These are phyloP conservation scores for Chrosomus eos DNA, from an alignment of 2,797 vertebrate species.

Conservation along the genomic window DNA sequence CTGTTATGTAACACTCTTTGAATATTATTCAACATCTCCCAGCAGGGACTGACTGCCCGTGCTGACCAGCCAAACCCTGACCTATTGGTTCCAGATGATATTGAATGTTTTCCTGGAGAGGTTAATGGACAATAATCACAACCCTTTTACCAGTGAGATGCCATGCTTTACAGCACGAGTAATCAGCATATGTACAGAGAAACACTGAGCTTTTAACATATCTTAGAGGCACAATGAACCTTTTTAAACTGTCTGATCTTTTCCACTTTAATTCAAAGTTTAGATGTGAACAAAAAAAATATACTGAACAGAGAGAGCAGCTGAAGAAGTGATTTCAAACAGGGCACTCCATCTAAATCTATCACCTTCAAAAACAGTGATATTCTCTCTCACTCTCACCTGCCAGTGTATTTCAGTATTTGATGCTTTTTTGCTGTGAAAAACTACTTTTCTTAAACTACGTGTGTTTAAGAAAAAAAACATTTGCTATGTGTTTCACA, in stretches of 20 bases:
- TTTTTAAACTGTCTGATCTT: conserved; percentile 64
- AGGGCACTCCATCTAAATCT: conserved; percentile 9
- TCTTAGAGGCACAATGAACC: conserved; percentile 45
- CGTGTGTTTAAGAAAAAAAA: background rate
- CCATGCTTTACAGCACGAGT: conserved; percentile 16
- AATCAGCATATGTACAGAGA: background rate
- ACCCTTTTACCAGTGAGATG: conserved; percentile 3
- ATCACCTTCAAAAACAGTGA: conserved; percentile 3
- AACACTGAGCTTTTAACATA: conserved; percentile 29
- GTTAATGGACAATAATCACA: conserved; percentile 30
- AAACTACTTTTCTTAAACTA: background rate
- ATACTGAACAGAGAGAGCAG: conserved; percentile 61
- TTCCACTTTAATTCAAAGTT: conserved; percentile 60
- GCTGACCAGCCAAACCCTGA: background rate
- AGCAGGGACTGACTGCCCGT: background rate
- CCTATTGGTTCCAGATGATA: background rate
- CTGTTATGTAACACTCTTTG: background rate
- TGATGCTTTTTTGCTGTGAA: background rate
- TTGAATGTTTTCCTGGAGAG: background rate
- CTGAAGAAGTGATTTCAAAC: background rate
- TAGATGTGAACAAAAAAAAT: conserved; percentile 46
- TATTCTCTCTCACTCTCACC: conserved; percentile 2
- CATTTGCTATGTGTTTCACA: background rate
- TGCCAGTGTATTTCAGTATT: background rate
- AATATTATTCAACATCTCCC: background rate